phyloP scores from a whole-genome alignment of 30 jellyfish, hydroid and myxozoan species.

The Clytia hemisphaerica region DNA sequence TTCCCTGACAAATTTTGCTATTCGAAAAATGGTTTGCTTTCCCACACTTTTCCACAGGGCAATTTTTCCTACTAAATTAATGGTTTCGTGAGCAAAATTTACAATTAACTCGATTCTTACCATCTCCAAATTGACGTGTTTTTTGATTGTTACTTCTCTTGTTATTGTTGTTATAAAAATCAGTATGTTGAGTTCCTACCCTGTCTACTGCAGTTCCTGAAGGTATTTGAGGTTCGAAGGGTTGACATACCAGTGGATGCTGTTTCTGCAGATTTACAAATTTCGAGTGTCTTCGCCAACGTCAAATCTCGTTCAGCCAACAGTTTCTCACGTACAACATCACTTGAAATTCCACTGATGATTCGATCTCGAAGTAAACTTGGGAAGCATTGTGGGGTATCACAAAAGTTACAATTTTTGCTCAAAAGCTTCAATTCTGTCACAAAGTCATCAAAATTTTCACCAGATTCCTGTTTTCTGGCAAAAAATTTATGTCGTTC shows the following conservation, averaged over 20 bases:
- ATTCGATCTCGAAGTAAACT: neutral
- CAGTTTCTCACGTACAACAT: neutral
- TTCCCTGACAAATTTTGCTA: neutral
- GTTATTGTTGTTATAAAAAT: neutral
- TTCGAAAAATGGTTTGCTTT: neutral
- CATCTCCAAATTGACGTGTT: too few relatives aligned
- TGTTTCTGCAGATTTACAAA: neutral
- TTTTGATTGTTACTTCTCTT: neutral
- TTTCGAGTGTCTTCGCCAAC: neutral
- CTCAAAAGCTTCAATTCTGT: neutral
- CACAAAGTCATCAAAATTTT: constrained; percentile 6
- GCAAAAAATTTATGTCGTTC: neutral
- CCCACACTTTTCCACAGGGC: neutral
- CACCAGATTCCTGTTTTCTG: constrained; percentile 10
- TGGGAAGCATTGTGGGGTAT: neutral
- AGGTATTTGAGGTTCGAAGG: neutral
- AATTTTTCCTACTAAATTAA: too few relatives aligned
- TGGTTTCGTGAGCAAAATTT: too few relatives aligned
- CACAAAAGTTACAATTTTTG: too few relatives aligned
- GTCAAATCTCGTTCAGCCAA: neutral
- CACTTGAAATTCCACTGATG: too few relatives aligned
- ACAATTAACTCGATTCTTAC: too few relatives aligned
- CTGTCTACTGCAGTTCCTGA: neutral
- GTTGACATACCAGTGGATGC: neutral
- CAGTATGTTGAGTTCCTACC: too few relatives aligned